These are phyloP conservation scores for Phalera bucephala DNA, from an alignment of 2,888 invertebrate genomes.

Conservation along the genomic window DNA sequence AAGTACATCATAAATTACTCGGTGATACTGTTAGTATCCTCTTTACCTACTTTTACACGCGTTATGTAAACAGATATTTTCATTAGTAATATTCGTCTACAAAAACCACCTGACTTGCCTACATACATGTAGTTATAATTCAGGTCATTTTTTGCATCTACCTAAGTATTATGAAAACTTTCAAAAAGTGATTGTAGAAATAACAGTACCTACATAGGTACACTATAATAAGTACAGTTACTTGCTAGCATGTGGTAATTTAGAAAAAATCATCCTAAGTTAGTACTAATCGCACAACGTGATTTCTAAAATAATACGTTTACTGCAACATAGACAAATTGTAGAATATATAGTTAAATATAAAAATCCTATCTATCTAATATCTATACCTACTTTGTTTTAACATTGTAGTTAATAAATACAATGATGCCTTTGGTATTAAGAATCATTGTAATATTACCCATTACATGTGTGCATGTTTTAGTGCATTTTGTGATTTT, in stretches of 20 bases:
- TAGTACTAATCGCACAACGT: slow-evolving; percentile 33
- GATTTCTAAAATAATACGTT: slow-evolving; percentile 41
- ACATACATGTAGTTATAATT: slow-evolving; percentile 18
- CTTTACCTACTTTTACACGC: slow-evolving; percentile 6
- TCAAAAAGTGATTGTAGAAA: slow-evolving; percentile 63
- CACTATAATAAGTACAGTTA: slow-evolving; percentile 53
- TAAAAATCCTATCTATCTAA: slow-evolving; percentile 47
- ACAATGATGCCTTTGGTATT: slow-evolving; percentile 72
- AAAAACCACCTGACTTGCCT: slow-evolving; percentile 18
- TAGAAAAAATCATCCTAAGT: slow-evolving; percentile 29
- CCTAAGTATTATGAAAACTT: slow-evolving; percentile 29
- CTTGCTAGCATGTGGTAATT: slow-evolving; percentile 61
- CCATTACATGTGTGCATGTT: slow-evolving; percentile 82
- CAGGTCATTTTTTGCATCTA: slow-evolving; percentile 18
- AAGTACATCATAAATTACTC: slow-evolving; percentile 9
- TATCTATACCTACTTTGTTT: slow-evolving; percentile 47
- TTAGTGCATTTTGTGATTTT: slow-evolving; percentile 83
- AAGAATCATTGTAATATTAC: slow-evolving; percentile 73
- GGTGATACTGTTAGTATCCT: slow-evolving; percentile 8
- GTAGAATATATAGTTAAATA: slow-evolving; percentile 56
- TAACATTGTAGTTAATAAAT: slow-evolving; percentile 60
- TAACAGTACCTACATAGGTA: slow-evolving; percentile 55
- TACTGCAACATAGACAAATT: slow-evolving; percentile 59
- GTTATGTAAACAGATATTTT: slow-evolving; percentile 23
- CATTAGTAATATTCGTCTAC: slow-evolving; percentile 14